Evolutionary conservation across 2,888 invertebrate species (phyloP).

Genomic region (Lochmaea crataegi): DNA sequence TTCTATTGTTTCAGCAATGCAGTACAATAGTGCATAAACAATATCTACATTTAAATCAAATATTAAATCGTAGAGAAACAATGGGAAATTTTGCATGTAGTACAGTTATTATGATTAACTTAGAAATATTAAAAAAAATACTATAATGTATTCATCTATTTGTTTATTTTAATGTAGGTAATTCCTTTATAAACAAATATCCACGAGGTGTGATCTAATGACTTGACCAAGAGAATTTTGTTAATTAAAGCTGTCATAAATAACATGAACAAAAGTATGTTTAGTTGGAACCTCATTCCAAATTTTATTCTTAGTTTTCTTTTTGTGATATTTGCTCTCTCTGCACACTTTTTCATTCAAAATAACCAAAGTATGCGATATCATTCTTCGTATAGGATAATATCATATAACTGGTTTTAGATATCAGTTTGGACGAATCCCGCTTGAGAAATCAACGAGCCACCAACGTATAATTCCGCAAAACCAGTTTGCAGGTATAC

Average conservation of each 20-base stretch:
- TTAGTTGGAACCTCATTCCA: too few relatives aligned
- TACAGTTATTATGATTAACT: background rate
- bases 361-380: background rate
- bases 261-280: too few relatives aligned
- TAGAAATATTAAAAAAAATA: background rate
- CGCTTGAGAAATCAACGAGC: background rate
- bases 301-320: too few relatives aligned
- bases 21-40: background rate
- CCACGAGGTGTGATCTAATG: too few relatives aligned
- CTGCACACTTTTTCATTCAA: too few relatives aligned
- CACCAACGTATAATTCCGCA: slow-evolving; percentile 22
- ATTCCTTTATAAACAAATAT: background rate
- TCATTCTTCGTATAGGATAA: background rate
- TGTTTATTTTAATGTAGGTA: background rate
- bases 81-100: background rate
- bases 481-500: slow-evolving; percentile 45
- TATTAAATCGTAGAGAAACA: background rate
- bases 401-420: background rate
- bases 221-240: too few relatives aligned
- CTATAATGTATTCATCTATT: background rate
- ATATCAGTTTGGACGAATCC: background rate
- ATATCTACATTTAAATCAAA: background rate
- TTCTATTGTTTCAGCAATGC: background rate
- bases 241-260: too few relatives aligned
- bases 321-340: too few relatives aligned